These are phyloP conservation scores for Antechinus stuartii DNA, from an alignment of 2,113 vertebrate genomes.

Conservation along the genomic window DNA sequence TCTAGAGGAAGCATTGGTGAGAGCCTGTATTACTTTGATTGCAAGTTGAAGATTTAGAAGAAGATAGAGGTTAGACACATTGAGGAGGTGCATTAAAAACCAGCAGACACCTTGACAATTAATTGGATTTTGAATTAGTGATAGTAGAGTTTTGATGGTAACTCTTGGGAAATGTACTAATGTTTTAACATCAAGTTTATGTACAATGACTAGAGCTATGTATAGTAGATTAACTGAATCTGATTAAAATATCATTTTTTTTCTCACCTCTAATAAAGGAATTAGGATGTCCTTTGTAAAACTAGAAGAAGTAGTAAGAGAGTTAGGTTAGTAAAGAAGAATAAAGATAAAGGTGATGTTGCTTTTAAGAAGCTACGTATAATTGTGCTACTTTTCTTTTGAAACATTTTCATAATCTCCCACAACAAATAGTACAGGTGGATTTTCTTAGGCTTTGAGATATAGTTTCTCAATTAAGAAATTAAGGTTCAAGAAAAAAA, in stretches of 20 bases:
- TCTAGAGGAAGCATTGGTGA: background rate
- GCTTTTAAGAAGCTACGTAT: background rate
- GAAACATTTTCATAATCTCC: background rate
- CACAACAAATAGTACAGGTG: background rate
- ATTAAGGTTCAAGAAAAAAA: slow-evolving; percentile 5
- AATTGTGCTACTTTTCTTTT: background rate
- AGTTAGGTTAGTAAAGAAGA: background rate
- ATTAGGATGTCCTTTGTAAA: background rate
- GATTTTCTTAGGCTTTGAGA: background rate
- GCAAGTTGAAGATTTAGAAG: background rate
- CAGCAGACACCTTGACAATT: background rate
- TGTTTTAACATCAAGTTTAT: background rate
- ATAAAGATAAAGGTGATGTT: background rate
- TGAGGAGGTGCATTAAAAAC: background rate
- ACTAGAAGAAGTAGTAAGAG: background rate
- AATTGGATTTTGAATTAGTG: background rate
- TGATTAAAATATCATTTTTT: background rate
- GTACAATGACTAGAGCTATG: background rate
- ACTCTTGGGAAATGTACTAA: background rate
- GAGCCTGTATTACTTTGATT: background rate
- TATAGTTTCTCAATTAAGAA: slow-evolving; percentile 29
- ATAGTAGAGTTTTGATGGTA: background rate
- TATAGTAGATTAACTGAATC: background rate
- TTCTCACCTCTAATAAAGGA: background rate
- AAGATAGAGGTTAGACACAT: background rate